Evolutionary conservation across 2,113 vertebrate species (phyloP).

Genomic region (Pomatostomus ruficeps): DNA sequence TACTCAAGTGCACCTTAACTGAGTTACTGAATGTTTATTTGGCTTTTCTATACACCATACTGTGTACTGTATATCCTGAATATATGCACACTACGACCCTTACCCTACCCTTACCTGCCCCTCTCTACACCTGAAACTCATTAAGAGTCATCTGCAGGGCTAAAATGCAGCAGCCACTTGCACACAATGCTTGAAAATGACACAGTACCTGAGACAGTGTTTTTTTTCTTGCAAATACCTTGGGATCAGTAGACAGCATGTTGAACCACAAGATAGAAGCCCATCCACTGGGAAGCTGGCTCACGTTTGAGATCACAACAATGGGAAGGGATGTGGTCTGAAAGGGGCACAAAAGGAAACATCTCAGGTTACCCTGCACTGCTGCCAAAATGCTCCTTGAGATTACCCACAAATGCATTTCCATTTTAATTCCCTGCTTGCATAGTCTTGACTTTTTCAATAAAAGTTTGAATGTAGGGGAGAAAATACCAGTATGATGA

Average conservation of each 20-base stretch:
- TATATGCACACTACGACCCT: too few species aligned
- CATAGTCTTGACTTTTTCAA: neutral
- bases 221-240: slow-evolving; percentile 67
- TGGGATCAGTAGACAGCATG: slow-evolving; percentile 89
- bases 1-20: neutral
- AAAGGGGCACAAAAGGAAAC: neutral
- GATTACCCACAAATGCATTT: neutral
- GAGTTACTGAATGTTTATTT: neutral
- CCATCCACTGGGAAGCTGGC: slow-evolving; percentile 96
- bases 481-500: neutral
- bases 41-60: too few species aligned
- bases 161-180: neutral
- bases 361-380: neutral
- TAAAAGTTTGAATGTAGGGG: neutral
- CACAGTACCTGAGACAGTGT: neutral
- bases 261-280: slow-evolving; percentile 99
- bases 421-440: neutral
- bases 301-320: slow-evolving; percentile 96
- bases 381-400: neutral
- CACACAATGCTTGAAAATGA: neutral
- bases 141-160: neutral
- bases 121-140: neutral
- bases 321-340: slow-evolving; percentile 90
- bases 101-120: too few species aligned
- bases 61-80: neutral